Base-by-base conservation (phyloP, 2,888 invertebrate species). In the Rotaria magnacalcarata region DNA sequence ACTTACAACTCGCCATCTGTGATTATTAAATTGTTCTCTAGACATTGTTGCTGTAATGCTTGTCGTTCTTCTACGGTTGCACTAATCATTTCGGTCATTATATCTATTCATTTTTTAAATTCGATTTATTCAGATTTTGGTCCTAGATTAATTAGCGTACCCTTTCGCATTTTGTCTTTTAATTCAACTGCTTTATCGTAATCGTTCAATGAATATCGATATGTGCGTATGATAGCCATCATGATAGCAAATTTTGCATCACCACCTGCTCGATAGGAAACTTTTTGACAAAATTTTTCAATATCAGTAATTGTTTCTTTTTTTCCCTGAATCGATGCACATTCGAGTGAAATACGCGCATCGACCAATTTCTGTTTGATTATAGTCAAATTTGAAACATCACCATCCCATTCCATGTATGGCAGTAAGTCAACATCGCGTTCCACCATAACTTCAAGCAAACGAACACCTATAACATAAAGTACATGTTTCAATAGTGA, bases 381-480 rank as follows among this genome's bases (percentile, higher is more conserved):
- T n/a, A 4, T 47, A 67, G 67, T 41, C 19, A 67, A 67, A 43
- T 47, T 43, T 14, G 80, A 80, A 47, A 10, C 47, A 47, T 80
- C 80, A 11, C 80, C 47, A 52, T 86, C 85, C 52, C 74, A 86
- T 11, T 52, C 75, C 74, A 86, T 85, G n/a, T 75, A 86, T 21
- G 86, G 84, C n/a, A 86, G 27, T 47, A 75, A 34, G n/a, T 86
- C 86, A 24, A 58, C 80, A n/a, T 80, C 80, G 2, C 11, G 10
- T 47, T 80, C 80, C 3, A 47, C n/a, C 80, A 80, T 80, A 80
- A 80, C n/a, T 7, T 80, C 47, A n/a, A 80, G n/a, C 10, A 47
- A n/a, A 47, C n/a, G 80, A 80, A 80, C 80, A 47, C 47, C 47
- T 80, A 43, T n/a, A 80, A 80, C 43, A 41, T 21, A 52, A 11